Percentiles rank a stretch among this genome's conserved stretches.
Evolutionary conservation across 92 coral and sea anemone species (phyloP).

Genomic region (Epizoanthus fatuus): DNA sequence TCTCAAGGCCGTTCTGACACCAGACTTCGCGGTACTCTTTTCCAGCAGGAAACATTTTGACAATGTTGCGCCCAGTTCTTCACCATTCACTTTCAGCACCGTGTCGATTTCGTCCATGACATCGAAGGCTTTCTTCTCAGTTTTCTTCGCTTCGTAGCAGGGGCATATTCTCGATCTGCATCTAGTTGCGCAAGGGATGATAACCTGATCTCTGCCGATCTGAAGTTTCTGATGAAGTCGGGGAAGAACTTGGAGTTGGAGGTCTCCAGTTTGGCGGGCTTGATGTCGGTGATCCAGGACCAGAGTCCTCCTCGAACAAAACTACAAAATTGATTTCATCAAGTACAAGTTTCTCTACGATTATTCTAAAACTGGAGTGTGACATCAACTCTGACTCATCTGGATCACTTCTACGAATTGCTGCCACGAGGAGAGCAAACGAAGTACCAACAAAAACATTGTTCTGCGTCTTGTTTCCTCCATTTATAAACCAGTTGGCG

Average conservation of each 20-base stretch:
- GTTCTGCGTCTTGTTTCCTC: neutral
- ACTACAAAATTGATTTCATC: neutral
- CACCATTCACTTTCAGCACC: constrained; percentile 5
- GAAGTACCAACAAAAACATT: neutral
- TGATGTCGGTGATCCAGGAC: neutral
- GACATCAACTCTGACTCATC: constrained; percentile 2
- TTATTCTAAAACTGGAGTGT: constrained; percentile 1
- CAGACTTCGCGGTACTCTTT: neutral
- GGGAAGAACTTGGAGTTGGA: neutral
- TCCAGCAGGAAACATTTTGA: neutral
- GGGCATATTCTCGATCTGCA: neutral
- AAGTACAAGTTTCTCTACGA: neutral
- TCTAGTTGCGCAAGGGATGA: constrained; percentile 11
- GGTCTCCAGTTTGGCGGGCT: constrained; percentile 19
- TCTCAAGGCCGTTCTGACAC: constrained; percentile 5
- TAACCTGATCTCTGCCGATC: neutral
- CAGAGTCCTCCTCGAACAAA: neutral
- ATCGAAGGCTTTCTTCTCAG: neutral
- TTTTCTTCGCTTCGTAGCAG: too few relatives aligned
- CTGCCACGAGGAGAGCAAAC: constrained; percentile 16
- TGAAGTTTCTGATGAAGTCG: constrained; percentile 4
- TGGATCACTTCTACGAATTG: neutral
- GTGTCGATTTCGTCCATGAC: constrained; percentile 1
- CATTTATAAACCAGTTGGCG: constrained; percentile 19
- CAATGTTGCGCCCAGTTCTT: too few relatives aligned